Percentiles rank a stretch among this genome's conserved stretches.
Evolutionary conservation across 2,797 vertebrate genomes (phyloP).

Genomic region (Cuculus canorus): DNA sequence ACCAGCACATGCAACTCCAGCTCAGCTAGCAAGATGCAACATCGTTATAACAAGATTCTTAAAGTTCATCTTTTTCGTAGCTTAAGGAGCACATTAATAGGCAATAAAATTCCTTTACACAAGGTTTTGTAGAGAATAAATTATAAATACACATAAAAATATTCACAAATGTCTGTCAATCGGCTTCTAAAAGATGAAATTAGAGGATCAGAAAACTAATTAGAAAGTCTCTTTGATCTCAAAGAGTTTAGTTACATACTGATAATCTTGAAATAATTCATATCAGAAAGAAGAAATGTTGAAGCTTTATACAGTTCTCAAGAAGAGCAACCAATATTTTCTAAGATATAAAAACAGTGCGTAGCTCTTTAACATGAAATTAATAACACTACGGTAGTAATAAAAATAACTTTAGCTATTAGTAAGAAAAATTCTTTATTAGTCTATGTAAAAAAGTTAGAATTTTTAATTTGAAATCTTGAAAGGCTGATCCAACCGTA

Average conservation of each 20-base stretch:
- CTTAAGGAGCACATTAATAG: background rate
- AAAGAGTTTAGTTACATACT: slow-evolving; percentile 28
- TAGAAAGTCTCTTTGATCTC: slow-evolving; percentile 53
- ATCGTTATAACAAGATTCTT: background rate
- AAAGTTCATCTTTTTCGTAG: background rate
- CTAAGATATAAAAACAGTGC: slow-evolving; percentile 23
- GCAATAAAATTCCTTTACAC: background rate
- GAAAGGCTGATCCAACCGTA: slow-evolving; percentile 30
- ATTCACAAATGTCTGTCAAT: slow-evolving; percentile 38
- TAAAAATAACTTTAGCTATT: slow-evolving; percentile 39
- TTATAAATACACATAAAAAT: background rate
- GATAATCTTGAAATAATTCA: slow-evolving; percentile 44
- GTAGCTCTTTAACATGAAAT: slow-evolving; percentile 27
- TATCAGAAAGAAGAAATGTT: slow-evolving; percentile 48
- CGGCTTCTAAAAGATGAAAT: slow-evolving; percentile 47
- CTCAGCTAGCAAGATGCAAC: background rate
- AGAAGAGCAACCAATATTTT: slow-evolving; percentile 39
- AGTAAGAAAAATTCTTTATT: slow-evolving; percentile 18
- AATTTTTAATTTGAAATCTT: background rate
- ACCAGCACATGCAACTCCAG: background rate
- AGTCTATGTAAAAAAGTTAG: background rate
- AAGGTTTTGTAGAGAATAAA: background rate
- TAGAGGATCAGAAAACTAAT: slow-evolving; percentile 57
- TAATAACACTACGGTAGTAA: slow-evolving; percentile 29
- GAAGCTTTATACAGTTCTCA: slow-evolving; percentile 48